A percentile compares a stretch with the other conserved stretches of the same genome.
Conservation (phyloP, 2,797 vertebrate species). For the Melanotaenia pygmaea region DNA sequence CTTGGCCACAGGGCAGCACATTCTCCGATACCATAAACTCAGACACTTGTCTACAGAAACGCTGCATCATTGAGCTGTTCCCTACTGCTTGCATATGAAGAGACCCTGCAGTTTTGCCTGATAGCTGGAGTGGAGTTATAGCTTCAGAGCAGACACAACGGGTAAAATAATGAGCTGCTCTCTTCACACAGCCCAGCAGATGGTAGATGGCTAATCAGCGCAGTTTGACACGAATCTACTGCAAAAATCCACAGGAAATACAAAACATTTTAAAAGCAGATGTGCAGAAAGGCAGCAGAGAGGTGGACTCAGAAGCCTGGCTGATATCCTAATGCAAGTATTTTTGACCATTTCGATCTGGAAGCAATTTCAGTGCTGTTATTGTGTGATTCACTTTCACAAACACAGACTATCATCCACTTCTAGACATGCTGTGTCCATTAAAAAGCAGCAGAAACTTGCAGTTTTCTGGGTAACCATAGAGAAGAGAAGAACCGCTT, state of each 20-base stretch:
- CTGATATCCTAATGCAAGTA: slow-evolving; percentile 3
- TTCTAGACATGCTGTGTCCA: slow-evolving; percentile 14
- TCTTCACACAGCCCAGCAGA: slow-evolving; percentile 64
- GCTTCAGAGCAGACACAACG: slow-evolving; percentile 47
- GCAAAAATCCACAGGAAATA: slow-evolving; percentile 60
- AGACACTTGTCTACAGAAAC: slow-evolving; percentile 51
- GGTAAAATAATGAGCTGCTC: slow-evolving; percentile 65
- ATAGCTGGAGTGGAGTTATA: slow-evolving; percentile 53
- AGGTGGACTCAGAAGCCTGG: slow-evolving; percentile 36
- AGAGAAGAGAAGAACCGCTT: slow-evolving; percentile 9
- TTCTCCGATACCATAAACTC: slow-evolving; percentile 50
- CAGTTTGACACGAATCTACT: slow-evolving; percentile 44
- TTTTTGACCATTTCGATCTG: slow-evolving; percentile 13
- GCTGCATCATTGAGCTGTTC: slow-evolving; percentile 51
- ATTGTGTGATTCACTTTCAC: slow-evolving; percentile 7
- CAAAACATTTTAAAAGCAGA: slow-evolving; percentile 52
- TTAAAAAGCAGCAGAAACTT: slow-evolving; percentile 22
- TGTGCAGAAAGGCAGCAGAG: slow-evolving; percentile 31
- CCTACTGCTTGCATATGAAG: slow-evolving; percentile 49
- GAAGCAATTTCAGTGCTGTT: slow-evolving; percentile 9
- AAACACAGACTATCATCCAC: slow-evolving; percentile 9
- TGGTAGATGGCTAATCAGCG: slow-evolving; percentile 71
- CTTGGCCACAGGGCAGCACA: slow-evolving; percentile 51
- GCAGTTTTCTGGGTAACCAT: slow-evolving; percentile 17
- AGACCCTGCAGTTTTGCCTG: slow-evolving; percentile 60